These are phyloP conservation scores for Mimas tiliae DNA, from an alignment of 2,888 invertebrate genomes.

Conservation along the genomic window DNA sequence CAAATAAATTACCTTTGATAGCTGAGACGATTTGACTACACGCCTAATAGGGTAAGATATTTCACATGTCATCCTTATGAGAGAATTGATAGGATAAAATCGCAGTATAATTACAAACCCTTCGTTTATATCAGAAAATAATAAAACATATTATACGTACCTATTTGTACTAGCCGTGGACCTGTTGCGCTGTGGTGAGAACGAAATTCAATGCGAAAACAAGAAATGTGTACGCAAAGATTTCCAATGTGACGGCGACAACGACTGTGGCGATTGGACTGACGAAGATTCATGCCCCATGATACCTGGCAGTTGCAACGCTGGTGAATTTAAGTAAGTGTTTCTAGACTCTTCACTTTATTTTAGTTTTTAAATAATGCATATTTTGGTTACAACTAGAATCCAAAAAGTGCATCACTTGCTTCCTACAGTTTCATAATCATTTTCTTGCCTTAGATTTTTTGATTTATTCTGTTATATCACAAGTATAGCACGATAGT, in stretches of 20 bases:
- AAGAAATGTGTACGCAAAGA: slow-evolving; percentile 89
- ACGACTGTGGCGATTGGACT: slow-evolving; percentile 95
- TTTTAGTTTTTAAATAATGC: neutral
- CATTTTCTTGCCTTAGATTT: neutral
- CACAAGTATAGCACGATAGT: no score
- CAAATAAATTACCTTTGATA: slow-evolving; percentile 11
- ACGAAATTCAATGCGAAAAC: slow-evolving; percentile 90
- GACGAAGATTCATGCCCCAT: slow-evolving; percentile 92
- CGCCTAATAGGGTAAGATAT: neutral
- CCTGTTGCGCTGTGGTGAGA: slow-evolving; percentile 87
- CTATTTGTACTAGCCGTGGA: slow-evolving; percentile 59
- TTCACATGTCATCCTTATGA: slow-evolving; percentile 2
- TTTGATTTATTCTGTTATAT: neutral
- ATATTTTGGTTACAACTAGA: no score
- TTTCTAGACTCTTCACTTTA: neutral
- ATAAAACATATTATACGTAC: neutral
- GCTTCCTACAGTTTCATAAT: no score
- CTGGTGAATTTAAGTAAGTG: slow-evolving; percentile 88
- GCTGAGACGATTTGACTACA: neutral
- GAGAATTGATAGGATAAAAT: neutral
- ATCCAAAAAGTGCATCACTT: no score
- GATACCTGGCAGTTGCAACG: slow-evolving; percentile 87
- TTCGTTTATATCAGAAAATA: neutral
- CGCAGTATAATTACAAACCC: neutral
- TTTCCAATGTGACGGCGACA: slow-evolving; percentile 93